Conservation (phyloP, 92 coral and sea anemone genomes). For the Parazoanthus darwini region DNA sequence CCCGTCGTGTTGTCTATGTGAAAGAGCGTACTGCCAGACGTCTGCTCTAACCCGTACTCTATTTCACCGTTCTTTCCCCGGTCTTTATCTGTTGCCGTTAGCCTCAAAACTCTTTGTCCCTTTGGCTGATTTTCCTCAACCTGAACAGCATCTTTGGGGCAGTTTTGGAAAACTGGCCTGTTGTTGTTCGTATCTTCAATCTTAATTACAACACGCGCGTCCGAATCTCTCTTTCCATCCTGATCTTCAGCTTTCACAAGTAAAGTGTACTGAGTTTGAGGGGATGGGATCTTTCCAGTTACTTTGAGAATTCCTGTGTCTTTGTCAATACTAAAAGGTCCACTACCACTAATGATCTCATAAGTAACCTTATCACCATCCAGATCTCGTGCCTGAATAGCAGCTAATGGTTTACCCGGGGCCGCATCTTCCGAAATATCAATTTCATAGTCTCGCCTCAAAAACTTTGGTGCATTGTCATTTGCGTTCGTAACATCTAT, state of each 20-base stretch:
- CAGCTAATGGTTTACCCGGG: slow-evolving; percentile 63
- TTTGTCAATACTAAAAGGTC: slow-evolving; percentile 39
- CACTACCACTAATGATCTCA: slow-evolving; percentile 36
- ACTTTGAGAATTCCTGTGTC: slow-evolving; percentile 67
- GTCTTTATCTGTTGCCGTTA: slow-evolving; percentile 75
- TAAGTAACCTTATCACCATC: slow-evolving; percentile 71
- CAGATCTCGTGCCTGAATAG: slow-evolving; percentile 80
- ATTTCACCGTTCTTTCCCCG: slow-evolving; percentile 82
- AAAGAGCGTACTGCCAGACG: slow-evolving; percentile 68
- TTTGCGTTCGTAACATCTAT: slow-evolving; percentile 62
- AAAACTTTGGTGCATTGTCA: slow-evolving; percentile 75
- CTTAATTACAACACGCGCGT: slow-evolving; percentile 68
- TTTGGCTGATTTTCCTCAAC: slow-evolving; percentile 74
- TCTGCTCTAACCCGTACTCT: slow-evolving; percentile 65
- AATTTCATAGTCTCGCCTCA: slow-evolving; percentile 68
- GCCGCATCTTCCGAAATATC: slow-evolving; percentile 83
- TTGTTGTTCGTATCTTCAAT: slow-evolving; percentile 79
- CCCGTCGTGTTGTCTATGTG: slow-evolving; percentile 84
- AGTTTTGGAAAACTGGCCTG: slow-evolving; percentile 74
- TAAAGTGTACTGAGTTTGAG: slow-evolving; percentile 63
- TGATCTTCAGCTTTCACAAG: slow-evolving; percentile 68
- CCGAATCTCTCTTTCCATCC: slow-evolving; percentile 27
- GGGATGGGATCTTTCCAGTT: slow-evolving; percentile 40
- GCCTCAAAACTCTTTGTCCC: slow-evolving; percentile 60
- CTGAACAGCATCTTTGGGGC: slow-evolving; percentile 44